Conservation (phyloP, 2,888 invertebrate genomes). For the Cheilosia vernalis region DNA sequence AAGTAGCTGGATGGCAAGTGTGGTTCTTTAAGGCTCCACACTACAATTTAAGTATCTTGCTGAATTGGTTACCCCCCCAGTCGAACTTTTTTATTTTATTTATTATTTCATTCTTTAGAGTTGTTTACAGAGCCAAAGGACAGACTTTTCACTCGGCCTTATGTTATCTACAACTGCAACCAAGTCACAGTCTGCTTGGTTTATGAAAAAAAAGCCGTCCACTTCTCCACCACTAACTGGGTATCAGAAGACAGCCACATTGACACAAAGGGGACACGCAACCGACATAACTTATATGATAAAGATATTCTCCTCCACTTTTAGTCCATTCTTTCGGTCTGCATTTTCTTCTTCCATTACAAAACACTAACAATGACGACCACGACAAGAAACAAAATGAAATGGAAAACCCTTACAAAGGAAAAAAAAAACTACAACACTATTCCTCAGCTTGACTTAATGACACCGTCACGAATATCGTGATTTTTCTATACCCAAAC, state of each 20-base stretch:
- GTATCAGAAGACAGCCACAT: not conserved
- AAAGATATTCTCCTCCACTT: conserved; percentile 21
- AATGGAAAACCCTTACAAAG: not conserved
- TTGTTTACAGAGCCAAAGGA: too few species aligned
- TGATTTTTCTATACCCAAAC: conserved; percentile 44
- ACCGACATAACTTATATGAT: conserved; percentile 51
- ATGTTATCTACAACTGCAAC: too few species aligned
- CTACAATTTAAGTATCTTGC: too few species aligned
- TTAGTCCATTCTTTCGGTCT: conserved; percentile 31
- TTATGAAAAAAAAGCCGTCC: too few species aligned
- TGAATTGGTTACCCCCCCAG: too few species aligned
- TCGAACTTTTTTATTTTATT: too few species aligned
- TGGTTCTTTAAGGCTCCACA: too few species aligned
- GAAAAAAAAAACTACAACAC: not conserved
- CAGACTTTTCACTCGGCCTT: too few species aligned
- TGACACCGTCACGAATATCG: conserved; percentile 71
- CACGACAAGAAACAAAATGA: not conserved
- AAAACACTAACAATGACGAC: not conserved
- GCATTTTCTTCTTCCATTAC: conserved; percentile 14
- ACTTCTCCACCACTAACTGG: too few species aligned
- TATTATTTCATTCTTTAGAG: too few species aligned
- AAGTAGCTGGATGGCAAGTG: too few species aligned
- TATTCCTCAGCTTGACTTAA: conserved; percentile 45
- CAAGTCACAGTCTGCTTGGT: too few species aligned
- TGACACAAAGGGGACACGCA: conserved; percentile 39